phyloP scores from a whole-genome alignment of 2,888 invertebrate genomes.

The Kryphioiulus occultus region DNA sequence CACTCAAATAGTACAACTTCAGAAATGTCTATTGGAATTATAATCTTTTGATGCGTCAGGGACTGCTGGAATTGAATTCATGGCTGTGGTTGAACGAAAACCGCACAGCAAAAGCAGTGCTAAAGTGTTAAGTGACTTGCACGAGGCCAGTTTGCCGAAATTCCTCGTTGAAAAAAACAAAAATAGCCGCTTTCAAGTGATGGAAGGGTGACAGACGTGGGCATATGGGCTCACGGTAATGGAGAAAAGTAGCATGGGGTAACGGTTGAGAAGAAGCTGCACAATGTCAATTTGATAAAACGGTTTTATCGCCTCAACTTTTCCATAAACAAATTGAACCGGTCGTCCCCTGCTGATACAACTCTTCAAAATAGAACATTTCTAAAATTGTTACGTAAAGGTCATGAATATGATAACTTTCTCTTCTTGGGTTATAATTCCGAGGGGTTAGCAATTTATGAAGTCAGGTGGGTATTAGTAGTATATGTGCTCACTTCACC shows the following conservation, averaged over 20 bases:
- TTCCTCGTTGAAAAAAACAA: neutral
- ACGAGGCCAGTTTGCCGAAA: neutral
- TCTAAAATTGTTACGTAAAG: too few relatives aligned
- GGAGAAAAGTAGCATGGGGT: neutral
- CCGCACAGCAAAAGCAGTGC: neutral
- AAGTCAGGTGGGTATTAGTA: too few relatives aligned
- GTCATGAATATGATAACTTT: too few relatives aligned
- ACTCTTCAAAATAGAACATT: too few relatives aligned
- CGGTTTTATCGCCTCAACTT: neutral
- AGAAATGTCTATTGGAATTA: neutral
- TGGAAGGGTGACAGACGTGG: neutral
- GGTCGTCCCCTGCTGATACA: neutral
- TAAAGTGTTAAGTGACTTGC: neutral
- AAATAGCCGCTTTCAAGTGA: neutral
- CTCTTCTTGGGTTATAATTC: too few relatives aligned
- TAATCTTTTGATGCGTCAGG: neutral
- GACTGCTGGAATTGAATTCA: neutral
- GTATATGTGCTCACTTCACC: too few relatives aligned
- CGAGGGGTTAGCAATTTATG: too few relatives aligned
- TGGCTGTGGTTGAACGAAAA: neutral
- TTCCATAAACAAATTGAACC: neutral
- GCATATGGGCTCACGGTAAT: neutral
- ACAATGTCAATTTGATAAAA: neutral
- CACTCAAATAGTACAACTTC: neutral
- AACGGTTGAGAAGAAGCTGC: neutral